Evolutionary conservation across 2,888 invertebrate species (phyloP).

Genomic region (Cremastinae sp.): DNA sequence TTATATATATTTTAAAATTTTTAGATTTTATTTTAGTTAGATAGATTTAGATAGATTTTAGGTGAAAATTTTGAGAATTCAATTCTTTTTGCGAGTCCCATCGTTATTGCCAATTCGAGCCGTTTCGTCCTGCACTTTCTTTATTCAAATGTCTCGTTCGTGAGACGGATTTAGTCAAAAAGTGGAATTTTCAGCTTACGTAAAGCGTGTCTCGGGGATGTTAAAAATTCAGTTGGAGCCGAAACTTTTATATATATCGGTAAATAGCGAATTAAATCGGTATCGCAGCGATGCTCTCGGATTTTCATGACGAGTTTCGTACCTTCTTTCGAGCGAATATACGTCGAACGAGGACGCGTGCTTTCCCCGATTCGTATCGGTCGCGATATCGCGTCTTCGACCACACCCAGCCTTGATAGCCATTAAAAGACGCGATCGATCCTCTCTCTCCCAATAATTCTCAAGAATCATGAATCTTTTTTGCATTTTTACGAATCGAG

Average conservation of each 20-base stretch:
- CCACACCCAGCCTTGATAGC: constrained; percentile 47
- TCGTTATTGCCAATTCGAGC: too few species aligned
- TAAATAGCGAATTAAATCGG: constrained; percentile 9
- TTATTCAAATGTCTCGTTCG: too few species aligned
- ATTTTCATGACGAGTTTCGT: constrained; percentile 65
- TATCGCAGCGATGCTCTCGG: constrained; percentile 39
- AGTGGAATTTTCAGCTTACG: constrained; percentile 73
- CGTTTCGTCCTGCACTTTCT: too few species aligned
- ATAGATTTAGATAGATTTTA: too few species aligned
- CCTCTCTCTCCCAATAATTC: constrained; percentile 25
- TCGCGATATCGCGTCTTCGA: constrained; percentile 43
- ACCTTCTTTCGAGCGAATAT: constrained; percentile 30
- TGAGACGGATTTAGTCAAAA: constrained; percentile 51
- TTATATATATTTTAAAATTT: too few species aligned
- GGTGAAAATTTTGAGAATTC: too few species aligned
- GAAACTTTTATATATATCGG: constrained; percentile 11
- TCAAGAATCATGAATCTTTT: constrained; percentile 35
- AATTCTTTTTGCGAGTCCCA: too few species aligned
- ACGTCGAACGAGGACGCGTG: constrained; percentile 53
- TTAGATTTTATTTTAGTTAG: too few species aligned
- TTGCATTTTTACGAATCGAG: neutral
- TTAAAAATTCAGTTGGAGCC: too few species aligned
- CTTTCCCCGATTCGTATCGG: constrained; percentile 68
- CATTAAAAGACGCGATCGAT: constrained; percentile 24
- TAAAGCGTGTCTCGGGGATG: constrained; percentile 71